A percentile compares a stretch with the other conserved stretches of the same genome.
Conservation (phyloP, 1,140 invertebrate species). For the Lineus longissimus region DNA sequence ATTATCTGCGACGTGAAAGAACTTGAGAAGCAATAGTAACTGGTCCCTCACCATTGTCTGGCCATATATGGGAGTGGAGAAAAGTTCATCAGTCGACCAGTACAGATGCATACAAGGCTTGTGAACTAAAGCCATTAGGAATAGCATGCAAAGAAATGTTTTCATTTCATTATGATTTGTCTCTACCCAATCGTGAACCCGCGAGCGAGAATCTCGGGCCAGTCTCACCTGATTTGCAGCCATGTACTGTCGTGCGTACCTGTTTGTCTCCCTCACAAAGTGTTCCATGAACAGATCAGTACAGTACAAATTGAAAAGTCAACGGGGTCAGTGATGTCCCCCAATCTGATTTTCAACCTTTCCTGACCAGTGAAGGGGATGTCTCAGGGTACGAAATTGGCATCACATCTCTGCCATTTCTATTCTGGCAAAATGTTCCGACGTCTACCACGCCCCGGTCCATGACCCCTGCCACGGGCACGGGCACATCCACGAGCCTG, state of each 20-base stretch:
- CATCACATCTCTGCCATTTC: slow-evolving; percentile 1
- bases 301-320: background rate
- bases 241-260: background rate
- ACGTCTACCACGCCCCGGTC: background rate
- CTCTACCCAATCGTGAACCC: background rate
- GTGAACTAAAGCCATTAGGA: background rate
- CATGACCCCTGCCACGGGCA: background rate
- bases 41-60: background rate
- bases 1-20: slow-evolving; percentile 1
- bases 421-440: background rate
- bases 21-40: background rate
- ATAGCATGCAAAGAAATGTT: background rate
- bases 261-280: background rate
- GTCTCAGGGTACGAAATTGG: background rate
- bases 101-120: background rate
- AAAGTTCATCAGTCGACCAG: slow-evolving; percentile 1
- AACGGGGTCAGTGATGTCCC: background rate
- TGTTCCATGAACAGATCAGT: background rate
- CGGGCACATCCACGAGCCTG: background rate
- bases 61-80: background rate
- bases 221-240: background rate
- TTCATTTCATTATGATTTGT: background rate
- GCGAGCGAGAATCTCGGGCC: background rate
- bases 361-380: slow-evolving; percentile 1
- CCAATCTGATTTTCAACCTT: background rate